phyloP scores from a whole-genome alignment of 92 coral and sea anemone genomes.

The Phenganax subtilis region DNA sequence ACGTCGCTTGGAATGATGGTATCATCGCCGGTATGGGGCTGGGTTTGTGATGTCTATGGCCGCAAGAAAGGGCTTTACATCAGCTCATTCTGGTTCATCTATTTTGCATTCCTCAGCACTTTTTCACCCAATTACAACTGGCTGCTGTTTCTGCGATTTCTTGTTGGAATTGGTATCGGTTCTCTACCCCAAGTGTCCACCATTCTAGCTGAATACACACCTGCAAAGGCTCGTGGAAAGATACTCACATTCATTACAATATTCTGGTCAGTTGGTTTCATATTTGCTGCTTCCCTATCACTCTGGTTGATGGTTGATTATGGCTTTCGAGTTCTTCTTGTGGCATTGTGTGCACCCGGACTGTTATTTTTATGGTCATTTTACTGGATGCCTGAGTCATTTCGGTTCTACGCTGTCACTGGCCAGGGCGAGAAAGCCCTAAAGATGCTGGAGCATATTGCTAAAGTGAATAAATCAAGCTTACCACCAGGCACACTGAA shows the following conservation, averaged over 20 bases:
- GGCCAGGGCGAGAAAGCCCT: conserved; percentile 68
- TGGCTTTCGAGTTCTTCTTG: conserved; percentile 38
- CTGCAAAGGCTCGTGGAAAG: conserved; percentile 41
- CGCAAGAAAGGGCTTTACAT: conserved; percentile 54
- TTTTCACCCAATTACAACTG: conserved; percentile 56
- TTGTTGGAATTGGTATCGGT: conserved; percentile 58
- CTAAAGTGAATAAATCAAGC: conserved; percentile 53
- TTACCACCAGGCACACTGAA: conserved; percentile 69
- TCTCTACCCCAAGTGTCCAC: conserved; percentile 46
- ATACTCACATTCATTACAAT: conserved; percentile 35
- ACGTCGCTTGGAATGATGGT: conserved; percentile 56
- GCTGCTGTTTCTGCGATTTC: conserved; percentile 51
- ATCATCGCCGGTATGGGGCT: conserved; percentile 55
- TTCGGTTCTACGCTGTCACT: conserved; percentile 59
- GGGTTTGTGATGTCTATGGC: conserved; percentile 55
- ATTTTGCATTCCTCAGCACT: conserved; percentile 59
- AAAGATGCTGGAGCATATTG: conserved; percentile 53
- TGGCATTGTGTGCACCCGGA: conserved; percentile 37
- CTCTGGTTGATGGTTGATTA: conserved; percentile 32
- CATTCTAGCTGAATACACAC: conserved; percentile 38
- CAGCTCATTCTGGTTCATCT: conserved; percentile 54
- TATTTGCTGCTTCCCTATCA: conserved; percentile 28
- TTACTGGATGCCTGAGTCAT: conserved; percentile 77
- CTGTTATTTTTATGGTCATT: conserved; percentile 20
- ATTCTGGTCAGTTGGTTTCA: conserved; percentile 44